Percentiles rank a stretch among this genome's conserved stretches.
Evolutionary conservation across 1,140 invertebrate genomes (phyloP).

Genomic region (Polypedilum pembai): DNA sequence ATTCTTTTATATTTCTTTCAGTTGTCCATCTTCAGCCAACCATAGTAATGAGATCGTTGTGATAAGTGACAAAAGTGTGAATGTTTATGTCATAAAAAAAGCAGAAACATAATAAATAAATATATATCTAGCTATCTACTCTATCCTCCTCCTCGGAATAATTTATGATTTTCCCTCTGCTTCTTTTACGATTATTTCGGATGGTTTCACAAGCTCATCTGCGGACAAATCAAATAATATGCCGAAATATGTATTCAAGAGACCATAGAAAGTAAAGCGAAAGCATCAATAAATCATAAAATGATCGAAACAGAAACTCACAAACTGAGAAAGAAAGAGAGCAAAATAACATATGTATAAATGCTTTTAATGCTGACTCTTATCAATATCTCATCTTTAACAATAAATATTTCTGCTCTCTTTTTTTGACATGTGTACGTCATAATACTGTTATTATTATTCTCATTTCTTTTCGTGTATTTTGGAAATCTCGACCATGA

Average conservation of each 20-base stretch:
- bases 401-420: not conserved
- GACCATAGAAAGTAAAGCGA: not conserved
- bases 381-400: conserved; percentile 20
- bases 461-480: too few relatives aligned
- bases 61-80: not conserved
- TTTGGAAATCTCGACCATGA: too few relatives aligned
- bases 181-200: conserved; percentile 1
- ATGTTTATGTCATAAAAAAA: conserved; percentile 15
- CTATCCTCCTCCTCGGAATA: not conserved
- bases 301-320: not conserved
- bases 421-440: not conserved
- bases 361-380: conserved; percentile 12
- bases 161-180: not conserved
- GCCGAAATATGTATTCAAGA: too few relatives aligned
- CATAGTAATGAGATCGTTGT: not conserved
- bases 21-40: not conserved
- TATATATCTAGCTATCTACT: not conserved
- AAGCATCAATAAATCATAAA: conserved; percentile 23
- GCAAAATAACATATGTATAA: not conserved
- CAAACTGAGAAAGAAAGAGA: not conserved
- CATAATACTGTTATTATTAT: not conserved
- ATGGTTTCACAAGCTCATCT: not conserved
- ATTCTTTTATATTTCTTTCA: not conserved
- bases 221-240: conserved; percentile 17
- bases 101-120: not conserved